Evolutionary conservation across 2,797 vertebrate species (phyloP).

Genomic region (Rhodeus uyekii): DNA sequence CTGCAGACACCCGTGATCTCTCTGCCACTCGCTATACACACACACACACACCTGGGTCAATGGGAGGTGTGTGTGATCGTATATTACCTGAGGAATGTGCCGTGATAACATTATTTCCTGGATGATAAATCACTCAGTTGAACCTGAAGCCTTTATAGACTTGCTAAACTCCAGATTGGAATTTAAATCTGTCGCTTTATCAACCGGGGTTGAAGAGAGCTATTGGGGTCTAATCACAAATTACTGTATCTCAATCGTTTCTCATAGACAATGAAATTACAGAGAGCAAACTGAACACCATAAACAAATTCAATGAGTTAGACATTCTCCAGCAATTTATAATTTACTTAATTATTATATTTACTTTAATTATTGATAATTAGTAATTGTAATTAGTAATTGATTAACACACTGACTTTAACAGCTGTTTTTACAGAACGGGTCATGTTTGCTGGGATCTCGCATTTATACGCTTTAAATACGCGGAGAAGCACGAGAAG

Average conservation of each 20-base stretch:
- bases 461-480: too few relatives aligned
- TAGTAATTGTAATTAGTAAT: too few relatives aligned
- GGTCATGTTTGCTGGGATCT: too few relatives aligned
- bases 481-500: too few relatives aligned
- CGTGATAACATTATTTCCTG: slow-evolving; percentile 39
- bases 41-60: slow-evolving; percentile 34
- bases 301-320: neutral
- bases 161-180: slow-evolving; percentile 1
- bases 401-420: too few relatives aligned
- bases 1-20: slow-evolving; percentile 33
- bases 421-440: too few relatives aligned
- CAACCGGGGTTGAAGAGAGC: neutral
- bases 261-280: neutral
- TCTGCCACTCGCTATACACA: slow-evolving; percentile 11
- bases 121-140: slow-evolving; percentile 34
- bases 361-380: too few relatives aligned
- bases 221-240: neutral
- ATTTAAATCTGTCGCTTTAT: slow-evolving; percentile 14
- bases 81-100: slow-evolving; percentile 40
- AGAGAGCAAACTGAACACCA: neutral
- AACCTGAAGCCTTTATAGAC: slow-evolving; percentile 34
- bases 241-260: neutral
- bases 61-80: slow-evolving; percentile 29
- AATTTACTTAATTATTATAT: too few relatives aligned
- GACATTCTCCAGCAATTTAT: neutral